Conservation (phyloP, 1,140 invertebrate genomes). For the Reticulitermes speratus region DNA sequence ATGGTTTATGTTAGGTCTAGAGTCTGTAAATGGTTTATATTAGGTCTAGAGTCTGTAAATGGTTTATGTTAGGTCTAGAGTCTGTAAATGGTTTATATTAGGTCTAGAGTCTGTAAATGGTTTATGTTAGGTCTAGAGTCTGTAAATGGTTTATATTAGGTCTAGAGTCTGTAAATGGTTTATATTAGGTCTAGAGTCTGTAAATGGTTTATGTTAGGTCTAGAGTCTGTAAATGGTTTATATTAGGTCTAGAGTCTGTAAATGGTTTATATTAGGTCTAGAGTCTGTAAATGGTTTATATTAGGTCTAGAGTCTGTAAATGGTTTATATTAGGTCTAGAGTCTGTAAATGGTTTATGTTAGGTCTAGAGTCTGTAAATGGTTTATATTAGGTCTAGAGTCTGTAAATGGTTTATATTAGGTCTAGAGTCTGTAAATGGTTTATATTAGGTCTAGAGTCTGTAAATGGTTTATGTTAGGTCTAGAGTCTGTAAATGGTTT, state of each 20-base stretch:
- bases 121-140: background rate
- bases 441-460: background rate
- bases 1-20: background rate
- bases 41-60: background rate
- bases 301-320: background rate
- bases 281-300: too few relatives aligned
- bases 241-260: background rate
- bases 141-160: background rate
- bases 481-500: background rate
- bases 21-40: background rate
- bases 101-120: background rate
- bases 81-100: background rate
- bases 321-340: background rate
- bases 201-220: background rate
- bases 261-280: background rate
- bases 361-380: background rate
- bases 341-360: background rate
- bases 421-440: background rate
- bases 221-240: background rate
- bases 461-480: background rate
- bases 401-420: background rate
- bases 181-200: background rate
- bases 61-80: background rate
- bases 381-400: background rate
- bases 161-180: background rate